phyloP scores from a whole-genome alignment of 2,113 vertebrate genomes.

The Tretioscincus oriximinensis region DNA sequence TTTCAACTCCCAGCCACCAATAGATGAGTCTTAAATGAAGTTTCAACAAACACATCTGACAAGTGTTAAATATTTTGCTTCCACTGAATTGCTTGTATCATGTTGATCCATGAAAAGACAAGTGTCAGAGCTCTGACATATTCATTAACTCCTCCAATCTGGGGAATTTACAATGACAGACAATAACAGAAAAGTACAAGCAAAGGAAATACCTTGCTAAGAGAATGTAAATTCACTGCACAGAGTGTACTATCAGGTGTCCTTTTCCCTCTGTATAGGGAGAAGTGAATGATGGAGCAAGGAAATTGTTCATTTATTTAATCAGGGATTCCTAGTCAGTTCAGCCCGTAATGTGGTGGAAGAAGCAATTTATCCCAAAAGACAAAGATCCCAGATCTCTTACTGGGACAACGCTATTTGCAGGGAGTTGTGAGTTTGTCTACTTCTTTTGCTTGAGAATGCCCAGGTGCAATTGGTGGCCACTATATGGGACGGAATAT shows the following conservation, averaged over 20 bases:
- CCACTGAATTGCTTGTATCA: not conserved
- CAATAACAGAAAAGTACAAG: not conserved
- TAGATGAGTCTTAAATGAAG: not conserved
- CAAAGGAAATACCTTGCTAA: not conserved
- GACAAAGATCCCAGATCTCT: not conserved
- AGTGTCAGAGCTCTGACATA: slow-evolving; percentile 4
- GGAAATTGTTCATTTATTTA: not conserved
- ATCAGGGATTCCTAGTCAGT: not conserved
- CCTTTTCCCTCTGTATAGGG: not conserved
- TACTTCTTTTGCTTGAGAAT: too few relatives aligned
- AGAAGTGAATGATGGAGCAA: not conserved
- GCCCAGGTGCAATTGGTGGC: too few relatives aligned
- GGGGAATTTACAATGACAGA: slow-evolving; percentile 1
- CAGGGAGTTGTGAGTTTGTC: too few relatives aligned
- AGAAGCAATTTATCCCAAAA: too few relatives aligned
- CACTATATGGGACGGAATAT: too few relatives aligned
- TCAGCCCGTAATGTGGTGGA: not conserved
- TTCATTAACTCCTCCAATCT: slow-evolving; percentile 23
- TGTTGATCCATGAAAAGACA: slow-evolving; percentile 20
- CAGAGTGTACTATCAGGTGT: not conserved
- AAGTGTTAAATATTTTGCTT: slow-evolving; percentile 25
- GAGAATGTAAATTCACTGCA: not conserved
- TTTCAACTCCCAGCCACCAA: not conserved
- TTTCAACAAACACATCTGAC: not conserved
- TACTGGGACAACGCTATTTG: not conserved